Evolutionary conservation across 2,797 vertebrate genomes (phyloP).

Genomic region (Peromyscus eremicus): DNA sequence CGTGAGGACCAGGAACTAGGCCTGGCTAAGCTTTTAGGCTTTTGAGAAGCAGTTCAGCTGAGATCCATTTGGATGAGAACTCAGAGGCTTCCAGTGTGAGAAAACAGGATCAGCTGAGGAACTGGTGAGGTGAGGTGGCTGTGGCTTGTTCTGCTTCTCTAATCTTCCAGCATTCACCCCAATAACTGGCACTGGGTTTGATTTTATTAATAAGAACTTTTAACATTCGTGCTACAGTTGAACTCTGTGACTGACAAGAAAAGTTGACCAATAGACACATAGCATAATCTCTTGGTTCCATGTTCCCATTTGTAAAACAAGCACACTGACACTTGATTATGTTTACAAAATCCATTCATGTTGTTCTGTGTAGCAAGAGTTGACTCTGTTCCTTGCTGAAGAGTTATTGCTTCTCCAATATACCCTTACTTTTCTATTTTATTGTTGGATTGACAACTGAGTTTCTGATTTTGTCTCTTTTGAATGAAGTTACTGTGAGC

Average conservation of each 20-base stretch:
- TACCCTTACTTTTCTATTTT: neutral
- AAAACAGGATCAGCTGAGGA: too few species aligned
- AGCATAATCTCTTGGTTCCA: neutral
- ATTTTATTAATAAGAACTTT: too few species aligned
- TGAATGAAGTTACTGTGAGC: neutral
- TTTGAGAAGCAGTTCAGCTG: too few species aligned
- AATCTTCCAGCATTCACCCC: too few species aligned
- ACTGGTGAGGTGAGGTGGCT: too few species aligned
- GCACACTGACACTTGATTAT: neutral
- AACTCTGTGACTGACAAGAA: neutral
- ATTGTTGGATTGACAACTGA: neutral
- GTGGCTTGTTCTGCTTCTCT: too few species aligned
- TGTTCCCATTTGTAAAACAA: slow-evolving; percentile 36
- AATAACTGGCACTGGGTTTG: too few species aligned
- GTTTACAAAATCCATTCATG: neutral
- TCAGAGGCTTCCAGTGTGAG: too few species aligned
- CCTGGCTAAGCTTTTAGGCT: too few species aligned
- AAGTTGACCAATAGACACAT: neutral
- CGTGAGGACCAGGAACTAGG: too few species aligned
- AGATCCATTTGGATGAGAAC: too few species aligned
- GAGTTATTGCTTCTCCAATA: neutral
- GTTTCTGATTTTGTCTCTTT: slow-evolving; percentile 31
- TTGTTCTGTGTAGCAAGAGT: neutral
- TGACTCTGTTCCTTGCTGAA: neutral
- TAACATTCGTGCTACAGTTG: neutral